phyloP scores from a whole-genome alignment of 2,797 vertebrate genomes.

The Enteromius mattozi region DNA sequence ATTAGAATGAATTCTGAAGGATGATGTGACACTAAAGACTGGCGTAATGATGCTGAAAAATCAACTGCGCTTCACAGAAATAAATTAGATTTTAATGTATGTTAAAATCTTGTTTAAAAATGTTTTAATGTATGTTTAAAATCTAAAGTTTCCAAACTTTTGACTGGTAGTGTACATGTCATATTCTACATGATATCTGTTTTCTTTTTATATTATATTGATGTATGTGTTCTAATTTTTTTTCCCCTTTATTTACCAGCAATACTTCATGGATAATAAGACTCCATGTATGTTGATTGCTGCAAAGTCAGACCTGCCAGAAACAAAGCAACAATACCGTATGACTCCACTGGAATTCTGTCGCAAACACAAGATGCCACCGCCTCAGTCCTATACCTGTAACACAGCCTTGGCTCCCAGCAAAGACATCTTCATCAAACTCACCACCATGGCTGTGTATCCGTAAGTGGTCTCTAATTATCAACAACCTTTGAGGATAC shows the following conservation, averaged over 20 bases:
- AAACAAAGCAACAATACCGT: conserved; percentile 87
- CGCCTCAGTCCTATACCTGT: conserved; percentile 93
- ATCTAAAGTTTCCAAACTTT: no score
- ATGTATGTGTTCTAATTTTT: conserved; percentile 2
- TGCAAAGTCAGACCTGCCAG: conserved; percentile 92
- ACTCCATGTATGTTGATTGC: conserved; percentile 92
- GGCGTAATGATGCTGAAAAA: no score
- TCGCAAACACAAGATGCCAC: conserved; percentile 94
- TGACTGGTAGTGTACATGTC: neutral
- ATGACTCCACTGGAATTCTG: conserved; percentile 93
- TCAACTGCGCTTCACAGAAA: no score
- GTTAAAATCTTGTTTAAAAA: no score
- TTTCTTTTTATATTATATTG: neutral
- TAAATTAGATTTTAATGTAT: no score
- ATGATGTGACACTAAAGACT: no score
- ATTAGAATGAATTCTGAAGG: no score
- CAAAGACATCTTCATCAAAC: conserved; percentile 93
- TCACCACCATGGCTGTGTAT: conserved; percentile 96
- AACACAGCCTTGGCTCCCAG: conserved; percentile 84
- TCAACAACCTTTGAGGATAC: neutral
- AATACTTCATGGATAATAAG: conserved; percentile 95
- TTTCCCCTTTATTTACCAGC: conserved; percentile 72
- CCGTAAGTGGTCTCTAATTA: conserved; percentile 84
- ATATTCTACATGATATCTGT: neutral
- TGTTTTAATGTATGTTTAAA: no score